Evolutionary conservation across 2,888 invertebrate genomes (phyloP).

Genomic region (Eristalis intricaria): DNA sequence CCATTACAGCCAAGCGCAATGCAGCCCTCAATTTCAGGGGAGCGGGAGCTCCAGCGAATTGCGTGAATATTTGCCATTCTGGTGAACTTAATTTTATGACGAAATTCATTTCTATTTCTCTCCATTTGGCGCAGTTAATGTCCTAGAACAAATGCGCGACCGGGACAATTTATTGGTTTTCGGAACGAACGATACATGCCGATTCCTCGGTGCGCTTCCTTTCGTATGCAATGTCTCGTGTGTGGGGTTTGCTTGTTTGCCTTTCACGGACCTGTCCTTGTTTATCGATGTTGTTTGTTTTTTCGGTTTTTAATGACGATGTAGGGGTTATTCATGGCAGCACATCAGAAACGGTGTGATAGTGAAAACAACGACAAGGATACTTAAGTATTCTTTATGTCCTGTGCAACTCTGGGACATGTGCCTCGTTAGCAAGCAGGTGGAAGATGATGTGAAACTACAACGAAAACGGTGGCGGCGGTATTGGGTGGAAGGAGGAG

Average conservation of each 20-base stretch:
- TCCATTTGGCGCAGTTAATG: slow-evolving; percentile 60
- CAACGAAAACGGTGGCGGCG: neutral
- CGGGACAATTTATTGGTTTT: slow-evolving; percentile 49
- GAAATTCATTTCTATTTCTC: slow-evolving; percentile 49
- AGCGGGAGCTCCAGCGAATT: slow-evolving; percentile 14
- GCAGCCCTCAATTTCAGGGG: neutral
- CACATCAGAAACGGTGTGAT: neutral
- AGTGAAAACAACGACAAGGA: slow-evolving; percentile 27
- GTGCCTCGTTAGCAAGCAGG: slow-evolving; percentile 31
- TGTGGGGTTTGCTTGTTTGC: slow-evolving; percentile 7
- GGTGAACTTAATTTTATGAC: slow-evolving; percentile 44
- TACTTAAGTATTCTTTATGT: slow-evolving; percentile 47
- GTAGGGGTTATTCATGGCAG: slow-evolving; percentile 21
- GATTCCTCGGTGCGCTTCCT: neutral
- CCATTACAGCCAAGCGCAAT: neutral
- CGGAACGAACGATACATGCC: slow-evolving; percentile 38
- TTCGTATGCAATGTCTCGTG: neutral
- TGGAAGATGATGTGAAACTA: neutral
- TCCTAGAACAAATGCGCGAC: slow-evolving; percentile 57
- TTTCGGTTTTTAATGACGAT: slow-evolving; percentile 21
- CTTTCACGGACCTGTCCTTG: neutral
- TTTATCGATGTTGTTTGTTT: slow-evolving; percentile 17
- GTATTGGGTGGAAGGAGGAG: neutral
- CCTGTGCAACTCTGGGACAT: slow-evolving; percentile 3
- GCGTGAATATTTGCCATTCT: slow-evolving; percentile 38